Evolutionary conservation across 2,113 vertebrate genomes (phyloP).

Genomic region (Trinectes maculatus): DNA sequence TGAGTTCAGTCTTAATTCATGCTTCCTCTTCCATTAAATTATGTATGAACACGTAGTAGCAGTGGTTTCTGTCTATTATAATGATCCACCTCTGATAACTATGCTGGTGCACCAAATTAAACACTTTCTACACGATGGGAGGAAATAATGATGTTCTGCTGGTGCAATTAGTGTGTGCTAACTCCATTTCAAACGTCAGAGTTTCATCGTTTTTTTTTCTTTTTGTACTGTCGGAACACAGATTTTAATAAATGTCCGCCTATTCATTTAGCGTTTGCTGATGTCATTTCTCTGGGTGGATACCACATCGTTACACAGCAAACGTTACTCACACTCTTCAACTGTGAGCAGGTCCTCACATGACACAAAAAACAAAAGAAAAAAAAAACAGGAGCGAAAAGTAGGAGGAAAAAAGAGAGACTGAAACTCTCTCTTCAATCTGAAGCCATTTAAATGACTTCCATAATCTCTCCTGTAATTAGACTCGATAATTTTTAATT

Average conservation of each 20-base stretch:
- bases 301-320: conserved; percentile 78
- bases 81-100: conserved; percentile 18
- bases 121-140: conserved; percentile 49
- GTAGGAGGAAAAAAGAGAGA: conserved; percentile 39
- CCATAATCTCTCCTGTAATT: conserved; percentile 45
- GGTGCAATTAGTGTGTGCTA: conserved; percentile 62
- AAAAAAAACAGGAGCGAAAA: conserved; percentile 53
- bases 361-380: conserved; percentile 49
- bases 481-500: conserved; percentile 21
- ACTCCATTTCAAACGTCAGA: conserved; percentile 48
- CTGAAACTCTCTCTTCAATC: conserved; percentile 36
- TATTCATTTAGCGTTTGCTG: conserved; percentile 53
- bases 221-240: conserved; percentile 20
- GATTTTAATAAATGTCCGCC: conserved; percentile 30
- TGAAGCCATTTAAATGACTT: conserved; percentile 53
- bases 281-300: conserved; percentile 84
- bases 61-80: conserved; percentile 5
- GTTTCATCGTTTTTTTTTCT: conserved; percentile 26
- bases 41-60: conserved; percentile 35
- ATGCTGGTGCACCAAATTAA: conserved; percentile 56
- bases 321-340: conserved; percentile 73
- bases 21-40: conserved; percentile 5
- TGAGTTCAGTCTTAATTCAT: conserved; percentile 13
- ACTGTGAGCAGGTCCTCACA: conserved; percentile 70
- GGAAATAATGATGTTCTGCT: conserved; percentile 27